Evolutionary conservation across 92 coral and sea anemone species (phyloP).

Genomic region (Isaurus tuberculatus): DNA sequence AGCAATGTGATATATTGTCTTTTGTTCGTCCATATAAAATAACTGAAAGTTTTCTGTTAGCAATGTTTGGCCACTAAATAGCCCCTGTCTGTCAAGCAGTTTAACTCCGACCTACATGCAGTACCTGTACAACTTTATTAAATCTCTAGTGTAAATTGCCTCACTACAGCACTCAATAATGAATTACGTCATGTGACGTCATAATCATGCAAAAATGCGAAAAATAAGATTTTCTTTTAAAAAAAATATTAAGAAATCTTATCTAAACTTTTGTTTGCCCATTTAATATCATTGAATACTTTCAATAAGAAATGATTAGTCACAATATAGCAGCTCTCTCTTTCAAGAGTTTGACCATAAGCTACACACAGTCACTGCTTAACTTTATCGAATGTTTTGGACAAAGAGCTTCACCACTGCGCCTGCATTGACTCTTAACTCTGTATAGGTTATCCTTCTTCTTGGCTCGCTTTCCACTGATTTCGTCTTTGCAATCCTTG

Average conservation of each 20-base stretch:
- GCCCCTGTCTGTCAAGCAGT: constrained; percentile 9
- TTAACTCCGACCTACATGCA: constrained; percentile 9
- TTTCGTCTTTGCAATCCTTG: constrained; percentile 16
- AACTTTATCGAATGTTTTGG: constrained; percentile 28
- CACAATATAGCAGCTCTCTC: constrained; percentile 26
- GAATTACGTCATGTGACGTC: constrained; percentile 20
- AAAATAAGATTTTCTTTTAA: neutral
- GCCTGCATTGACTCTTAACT: constrained; percentile 15
- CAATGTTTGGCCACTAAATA: constrained; percentile 16
- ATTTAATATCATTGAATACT: constrained; percentile 1
- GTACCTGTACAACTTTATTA: constrained; percentile 5
- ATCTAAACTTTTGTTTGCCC: constrained; percentile 9
- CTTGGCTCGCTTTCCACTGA: constrained; percentile 24
- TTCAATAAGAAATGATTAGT: constrained; percentile 6
- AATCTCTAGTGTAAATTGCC: constrained; percentile 4
- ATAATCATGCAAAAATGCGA: constrained; percentile 7
- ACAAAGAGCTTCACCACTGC: constrained; percentile 19
- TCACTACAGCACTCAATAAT: constrained; percentile 2
- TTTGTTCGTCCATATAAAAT: constrained; percentile 15
- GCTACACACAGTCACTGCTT: constrained; percentile 32
- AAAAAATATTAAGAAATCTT: neutral
- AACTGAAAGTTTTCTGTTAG: constrained; percentile 8
- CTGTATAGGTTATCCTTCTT: constrained; percentile 15
- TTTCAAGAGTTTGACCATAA: constrained; percentile 23
- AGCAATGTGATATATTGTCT: constrained; percentile 5